phyloP scores from a whole-genome alignment of 2,113 vertebrate species.

The Vicugna pacos region DNA sequence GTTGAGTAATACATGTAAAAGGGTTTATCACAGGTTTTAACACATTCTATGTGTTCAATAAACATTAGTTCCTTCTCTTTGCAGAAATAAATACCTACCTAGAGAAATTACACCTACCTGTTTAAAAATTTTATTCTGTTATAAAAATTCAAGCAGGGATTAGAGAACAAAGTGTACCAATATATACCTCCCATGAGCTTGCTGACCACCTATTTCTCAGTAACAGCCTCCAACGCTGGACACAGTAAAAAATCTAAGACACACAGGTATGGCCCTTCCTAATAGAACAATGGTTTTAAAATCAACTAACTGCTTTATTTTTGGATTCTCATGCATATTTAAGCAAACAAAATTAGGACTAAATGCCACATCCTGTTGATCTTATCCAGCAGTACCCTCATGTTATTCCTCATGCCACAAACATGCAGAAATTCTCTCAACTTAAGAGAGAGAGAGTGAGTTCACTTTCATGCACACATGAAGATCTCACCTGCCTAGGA shows the following conservation, averaged over 20 bases:
- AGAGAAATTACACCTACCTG: constrained; percentile 2
- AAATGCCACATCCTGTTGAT: neutral
- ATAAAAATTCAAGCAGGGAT: constrained; percentile 10
- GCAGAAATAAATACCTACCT: constrained; percentile 18
- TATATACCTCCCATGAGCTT: neutral
- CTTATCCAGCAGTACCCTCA: neutral
- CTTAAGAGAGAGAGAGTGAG: neutral
- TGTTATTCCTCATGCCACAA: neutral
- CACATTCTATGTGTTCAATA: neutral
- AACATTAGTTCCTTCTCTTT: constrained; percentile 23
- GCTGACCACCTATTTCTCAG: neutral
- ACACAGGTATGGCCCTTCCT: neutral
- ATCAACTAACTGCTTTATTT: neutral
- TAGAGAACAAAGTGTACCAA: neutral
- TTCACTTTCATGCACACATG: neutral
- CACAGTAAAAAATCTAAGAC: neutral
- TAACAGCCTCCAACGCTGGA: neutral
- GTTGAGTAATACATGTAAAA: neutral
- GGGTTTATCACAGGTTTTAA: neutral
- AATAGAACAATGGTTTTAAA: neutral
- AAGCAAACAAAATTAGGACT: neutral
- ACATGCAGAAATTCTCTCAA: neutral
- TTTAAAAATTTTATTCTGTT: neutral
- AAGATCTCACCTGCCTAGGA: constrained; percentile 14
- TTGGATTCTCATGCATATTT: neutral